Conservation (phyloP, 2,888 invertebrate species). For the Azorinus chamasolen region DNA sequence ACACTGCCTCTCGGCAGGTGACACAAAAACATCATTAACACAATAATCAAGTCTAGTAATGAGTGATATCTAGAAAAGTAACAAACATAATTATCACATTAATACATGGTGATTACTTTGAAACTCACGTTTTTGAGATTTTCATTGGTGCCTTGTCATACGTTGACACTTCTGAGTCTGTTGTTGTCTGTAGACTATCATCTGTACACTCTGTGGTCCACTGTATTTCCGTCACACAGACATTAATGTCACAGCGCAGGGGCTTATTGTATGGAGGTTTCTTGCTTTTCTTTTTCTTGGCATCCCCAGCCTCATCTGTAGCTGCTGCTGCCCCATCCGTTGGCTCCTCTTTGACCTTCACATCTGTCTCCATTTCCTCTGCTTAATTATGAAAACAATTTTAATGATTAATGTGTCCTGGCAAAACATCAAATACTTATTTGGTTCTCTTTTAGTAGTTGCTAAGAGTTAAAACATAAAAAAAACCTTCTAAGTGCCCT, state of each 20-base stretch:
- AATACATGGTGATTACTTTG: neutral
- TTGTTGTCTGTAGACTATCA: constrained; percentile 26
- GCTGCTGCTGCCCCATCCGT: neutral
- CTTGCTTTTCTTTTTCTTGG: constrained; percentile 23
- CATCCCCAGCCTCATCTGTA: neutral
- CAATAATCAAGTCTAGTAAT: too few relatives aligned
- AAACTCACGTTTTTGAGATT: constrained; percentile 38
- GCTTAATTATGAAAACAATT: neutral
- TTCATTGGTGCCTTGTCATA: constrained; percentile 34
- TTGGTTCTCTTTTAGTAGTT: neutral
- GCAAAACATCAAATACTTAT: too few relatives aligned
- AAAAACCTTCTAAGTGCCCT: too few relatives aligned
- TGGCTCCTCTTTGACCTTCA: constrained; percentile 8
- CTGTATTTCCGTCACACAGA: constrained; percentile 45
- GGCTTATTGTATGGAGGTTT: constrained; percentile 33
- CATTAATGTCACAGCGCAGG: constrained; percentile 40
- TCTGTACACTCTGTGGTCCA: constrained; percentile 54
- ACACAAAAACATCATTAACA: too few relatives aligned
- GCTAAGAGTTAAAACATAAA: too few relatives aligned
- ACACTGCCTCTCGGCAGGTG: too few relatives aligned
- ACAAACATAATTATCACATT: too few relatives aligned
- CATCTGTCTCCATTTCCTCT: constrained; percentile 27
- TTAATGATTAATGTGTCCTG: too few relatives aligned
- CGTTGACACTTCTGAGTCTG: constrained; percentile 9
- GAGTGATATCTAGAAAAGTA: too few relatives aligned